These are phyloP conservation scores for Pandemis cinnamomeana DNA, from an alignment of 2,888 invertebrate species.

Conservation along the genomic window DNA sequence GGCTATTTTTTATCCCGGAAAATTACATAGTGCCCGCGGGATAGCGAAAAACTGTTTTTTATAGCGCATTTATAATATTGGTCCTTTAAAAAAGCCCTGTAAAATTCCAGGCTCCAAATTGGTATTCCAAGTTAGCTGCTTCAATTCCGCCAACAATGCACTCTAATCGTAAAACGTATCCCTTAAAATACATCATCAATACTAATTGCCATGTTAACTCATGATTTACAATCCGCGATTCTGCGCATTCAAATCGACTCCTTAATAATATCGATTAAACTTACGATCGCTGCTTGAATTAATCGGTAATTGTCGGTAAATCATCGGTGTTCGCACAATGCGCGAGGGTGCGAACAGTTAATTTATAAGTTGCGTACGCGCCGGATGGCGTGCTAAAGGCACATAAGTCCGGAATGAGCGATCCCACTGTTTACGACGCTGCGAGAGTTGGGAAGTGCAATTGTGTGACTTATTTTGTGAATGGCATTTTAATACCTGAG, in stretches of 20 bases:
- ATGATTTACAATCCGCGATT: slow-evolving; percentile 68
- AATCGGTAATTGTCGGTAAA: slow-evolving; percentile 85
- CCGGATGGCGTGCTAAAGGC: slow-evolving; percentile 74
- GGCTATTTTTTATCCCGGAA: no score
- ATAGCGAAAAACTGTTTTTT: no score
- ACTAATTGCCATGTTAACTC: slow-evolving; percentile 59
- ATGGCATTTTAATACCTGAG: slow-evolving; percentile 6
- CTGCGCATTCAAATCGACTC: slow-evolving; percentile 63
- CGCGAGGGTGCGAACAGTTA: slow-evolving; percentile 81
- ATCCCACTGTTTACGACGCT: slow-evolving; percentile 76
- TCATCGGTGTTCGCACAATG: slow-evolving; percentile 83
- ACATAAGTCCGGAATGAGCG: slow-evolving; percentile 72
- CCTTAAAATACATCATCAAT: slow-evolving; percentile 44
- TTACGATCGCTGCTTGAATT: slow-evolving; percentile 84
- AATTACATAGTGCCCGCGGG: no score
- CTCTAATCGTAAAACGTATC: neutral
- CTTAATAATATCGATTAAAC: slow-evolving; percentile 80
- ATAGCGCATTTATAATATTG: no score
- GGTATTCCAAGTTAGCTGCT: neutral
- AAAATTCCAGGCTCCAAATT: no score
- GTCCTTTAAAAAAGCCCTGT: no score
- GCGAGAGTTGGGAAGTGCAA: slow-evolving; percentile 53
- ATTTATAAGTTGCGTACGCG: slow-evolving; percentile 74
- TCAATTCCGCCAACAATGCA: neutral
- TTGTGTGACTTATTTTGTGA: slow-evolving; percentile 67